These are phyloP conservation scores for Hypomesus transpacificus DNA, from an alignment of 2,113 vertebrate species.

Conservation along the genomic window DNA sequence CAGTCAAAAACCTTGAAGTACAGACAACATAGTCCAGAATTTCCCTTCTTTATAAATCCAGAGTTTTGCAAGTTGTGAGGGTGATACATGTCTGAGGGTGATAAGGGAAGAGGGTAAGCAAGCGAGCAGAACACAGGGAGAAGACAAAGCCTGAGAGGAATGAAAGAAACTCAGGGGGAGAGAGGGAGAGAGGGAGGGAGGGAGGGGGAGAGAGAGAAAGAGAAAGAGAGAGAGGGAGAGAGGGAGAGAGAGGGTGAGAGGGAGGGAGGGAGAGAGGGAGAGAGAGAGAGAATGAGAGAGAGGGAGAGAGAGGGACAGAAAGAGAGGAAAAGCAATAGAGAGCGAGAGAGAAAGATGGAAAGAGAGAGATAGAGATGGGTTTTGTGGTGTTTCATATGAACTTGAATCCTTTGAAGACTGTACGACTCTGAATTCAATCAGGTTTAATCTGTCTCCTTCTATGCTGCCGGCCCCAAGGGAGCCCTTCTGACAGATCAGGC, in stretches of 20 bases:
- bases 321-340: not conserved
- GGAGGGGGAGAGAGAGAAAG: conserved; percentile 8
- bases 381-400: conserved; percentile 27
- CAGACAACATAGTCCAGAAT: too few relatives aligned
- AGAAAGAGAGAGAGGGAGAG: conserved; percentile 7
- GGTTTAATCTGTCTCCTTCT: conserved; percentile 44
- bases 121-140: not conserved
- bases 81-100: too few relatives aligned
- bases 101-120: not conserved
- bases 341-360: not conserved
- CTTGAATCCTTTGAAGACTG: conserved; percentile 43
- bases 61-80: too few relatives aligned
- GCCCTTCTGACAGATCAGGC: conserved; percentile 32
- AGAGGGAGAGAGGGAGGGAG: conserved; percentile 4
- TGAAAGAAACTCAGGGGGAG: not conserved
- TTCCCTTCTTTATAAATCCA: too few relatives aligned
- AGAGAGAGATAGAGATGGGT: conserved; percentile 7
- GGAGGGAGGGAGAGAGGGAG: not conserved
- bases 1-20: too few relatives aligned
- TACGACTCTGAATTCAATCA: conserved; percentile 47
- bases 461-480: conserved; percentile 19
- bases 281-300: not conserved
- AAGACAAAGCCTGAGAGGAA: not conserved
- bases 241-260: not conserved
- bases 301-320: not conserved